Conservation (phyloP, 2,113 vertebrate genomes). For the Muntiacus muntjak region DNA sequence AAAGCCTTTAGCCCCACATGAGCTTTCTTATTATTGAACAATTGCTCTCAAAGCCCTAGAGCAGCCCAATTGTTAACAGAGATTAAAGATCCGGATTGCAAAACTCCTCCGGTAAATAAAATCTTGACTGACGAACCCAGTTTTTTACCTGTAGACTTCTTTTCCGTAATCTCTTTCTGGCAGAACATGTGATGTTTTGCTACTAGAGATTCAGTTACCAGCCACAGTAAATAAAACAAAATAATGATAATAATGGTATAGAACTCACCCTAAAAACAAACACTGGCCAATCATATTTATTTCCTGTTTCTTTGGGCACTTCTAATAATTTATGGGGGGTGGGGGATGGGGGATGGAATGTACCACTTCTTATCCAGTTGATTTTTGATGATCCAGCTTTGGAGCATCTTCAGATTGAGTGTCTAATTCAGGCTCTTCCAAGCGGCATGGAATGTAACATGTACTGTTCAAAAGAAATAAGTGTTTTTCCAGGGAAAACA, state of each 20-base stretch:
- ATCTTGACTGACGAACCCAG: conserved; percentile 74
- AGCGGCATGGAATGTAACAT: background rate
- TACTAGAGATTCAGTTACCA: conserved; percentile 79
- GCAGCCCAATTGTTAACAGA: conserved; percentile 61
- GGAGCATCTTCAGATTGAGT: background rate
- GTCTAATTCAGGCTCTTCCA: background rate
- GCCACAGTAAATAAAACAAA: conserved; percentile 80
- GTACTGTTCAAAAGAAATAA: background rate
- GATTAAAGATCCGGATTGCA: conserved; percentile 78
- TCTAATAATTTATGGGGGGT: background rate
- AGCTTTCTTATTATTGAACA: conserved; percentile 31
- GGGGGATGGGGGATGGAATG: rapidly evolving
- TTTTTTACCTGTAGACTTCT: conserved; percentile 76
- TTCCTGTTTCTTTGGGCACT: background rate
- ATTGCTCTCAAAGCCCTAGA: conserved; percentile 29
- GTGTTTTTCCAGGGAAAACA: background rate
- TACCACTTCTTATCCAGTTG: background rate
- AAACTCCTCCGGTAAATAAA: conserved; percentile 72
- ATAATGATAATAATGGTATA: conserved; percentile 62
- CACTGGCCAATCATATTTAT: conserved; percentile 30
- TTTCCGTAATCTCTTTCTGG: conserved; percentile 81
- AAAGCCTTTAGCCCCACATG: background rate
- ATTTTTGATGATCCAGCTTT: background rate
- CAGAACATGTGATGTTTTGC: conserved; percentile 79
- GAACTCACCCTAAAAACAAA: conserved; percentile 79